phyloP scores from a whole-genome alignment of 2,113 vertebrate genomes.

The Struthio camelus region DNA sequence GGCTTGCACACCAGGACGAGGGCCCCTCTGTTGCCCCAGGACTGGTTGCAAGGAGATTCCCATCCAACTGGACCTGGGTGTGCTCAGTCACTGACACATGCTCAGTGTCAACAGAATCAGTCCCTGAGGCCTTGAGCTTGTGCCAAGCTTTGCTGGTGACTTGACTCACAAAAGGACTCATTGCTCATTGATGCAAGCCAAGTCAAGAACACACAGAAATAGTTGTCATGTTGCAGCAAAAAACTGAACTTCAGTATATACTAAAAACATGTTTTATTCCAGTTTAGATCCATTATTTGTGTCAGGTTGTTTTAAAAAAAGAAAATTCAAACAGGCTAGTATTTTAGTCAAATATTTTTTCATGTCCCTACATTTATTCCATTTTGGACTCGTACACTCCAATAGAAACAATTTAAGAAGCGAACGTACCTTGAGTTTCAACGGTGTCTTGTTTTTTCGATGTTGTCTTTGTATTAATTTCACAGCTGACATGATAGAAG shows the following conservation, averaged over 20 bases:
- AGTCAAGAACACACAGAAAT: neutral
- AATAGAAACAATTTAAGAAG: conserved; percentile 34
- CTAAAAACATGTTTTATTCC: neutral
- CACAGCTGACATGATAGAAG: conserved; percentile 97
- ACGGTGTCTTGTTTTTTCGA: conserved; percentile 92
- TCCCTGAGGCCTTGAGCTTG: neutral
- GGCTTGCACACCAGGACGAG: neutral
- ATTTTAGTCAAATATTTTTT: neutral
- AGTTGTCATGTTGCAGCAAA: neutral
- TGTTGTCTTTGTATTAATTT: conserved; percentile 91
- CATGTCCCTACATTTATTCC: neutral
- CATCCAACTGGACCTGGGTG: neutral
- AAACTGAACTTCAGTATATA: neutral
- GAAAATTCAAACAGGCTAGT: neutral
- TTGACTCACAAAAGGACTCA: neutral
- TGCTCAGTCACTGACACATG: neutral
- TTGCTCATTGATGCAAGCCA: neutral
- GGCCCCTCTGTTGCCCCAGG: accelerated
- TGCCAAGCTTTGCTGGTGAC: neutral
- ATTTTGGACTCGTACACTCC: neutral
- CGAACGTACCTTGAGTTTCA: conserved; percentile 87
- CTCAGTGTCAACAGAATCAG: neutral
- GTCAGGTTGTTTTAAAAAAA: neutral
- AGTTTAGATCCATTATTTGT: neutral
- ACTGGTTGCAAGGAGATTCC: neutral